A percentile compares a stretch with the other conserved stretches of the same genome.
Conservation (phyloP, 2,888 invertebrate genomes). For the Erebia epiphron region DNA sequence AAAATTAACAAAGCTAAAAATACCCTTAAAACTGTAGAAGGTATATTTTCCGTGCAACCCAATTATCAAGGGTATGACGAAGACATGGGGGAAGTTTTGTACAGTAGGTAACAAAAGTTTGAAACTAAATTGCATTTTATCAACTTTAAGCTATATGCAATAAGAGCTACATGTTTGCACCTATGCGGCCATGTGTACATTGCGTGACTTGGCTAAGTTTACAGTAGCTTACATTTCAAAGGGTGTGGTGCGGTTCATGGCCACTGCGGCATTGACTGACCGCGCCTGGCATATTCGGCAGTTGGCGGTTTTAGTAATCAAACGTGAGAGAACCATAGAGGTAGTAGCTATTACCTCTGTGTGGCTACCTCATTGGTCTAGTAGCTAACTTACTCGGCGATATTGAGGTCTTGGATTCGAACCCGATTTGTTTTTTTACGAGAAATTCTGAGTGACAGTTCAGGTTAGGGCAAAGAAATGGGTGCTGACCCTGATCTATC, state of each 20-base stretch:
- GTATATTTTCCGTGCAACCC: background rate
- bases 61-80: background rate
- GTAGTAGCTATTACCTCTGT: no score
- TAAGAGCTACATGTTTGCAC: slow-evolving; percentile 21
- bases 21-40: background rate
- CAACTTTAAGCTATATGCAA: slow-evolving; percentile 15
- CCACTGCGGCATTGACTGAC: slow-evolving; percentile 43
- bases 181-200: slow-evolving; percentile 18
- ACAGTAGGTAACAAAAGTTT: background rate
- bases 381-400: no score
- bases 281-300: slow-evolving; percentile 35
- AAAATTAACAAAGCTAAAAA: no score
- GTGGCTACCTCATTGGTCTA: no score
- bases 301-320: slow-evolving; percentile 13
- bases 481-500: no score
- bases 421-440: no score
- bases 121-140: background rate
- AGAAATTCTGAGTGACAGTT: no score
- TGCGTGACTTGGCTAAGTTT: slow-evolving; percentile 39
- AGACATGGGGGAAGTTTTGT: slow-evolving; percentile 11
- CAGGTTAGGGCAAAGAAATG: no score
- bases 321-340: no score
- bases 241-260: slow-evolving; percentile 53
- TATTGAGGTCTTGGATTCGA: no score
- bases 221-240: slow-evolving; percentile 38